Conservation (phyloP, 2,888 invertebrate species). For the Rhabditoides inermis region DNA sequence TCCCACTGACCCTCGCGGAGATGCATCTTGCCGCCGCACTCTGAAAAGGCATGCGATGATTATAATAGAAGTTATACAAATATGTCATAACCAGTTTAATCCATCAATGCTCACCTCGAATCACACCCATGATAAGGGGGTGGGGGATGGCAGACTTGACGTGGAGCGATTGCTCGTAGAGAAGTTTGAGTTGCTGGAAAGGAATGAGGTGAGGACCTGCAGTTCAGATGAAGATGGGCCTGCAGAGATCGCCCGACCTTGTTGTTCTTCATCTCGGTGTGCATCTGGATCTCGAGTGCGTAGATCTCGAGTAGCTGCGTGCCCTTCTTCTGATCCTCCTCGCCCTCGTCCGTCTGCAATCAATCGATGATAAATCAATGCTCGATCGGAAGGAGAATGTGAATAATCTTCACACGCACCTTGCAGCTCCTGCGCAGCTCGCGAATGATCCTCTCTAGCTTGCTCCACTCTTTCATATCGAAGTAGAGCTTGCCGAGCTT, state of each 20-base stretch:
- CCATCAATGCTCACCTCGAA: slow-evolving; percentile 75
- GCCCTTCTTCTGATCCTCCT: slow-evolving; percentile 55
- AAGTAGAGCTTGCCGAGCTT: slow-evolving; percentile 96
- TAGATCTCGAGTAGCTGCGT: slow-evolving; percentile 96
- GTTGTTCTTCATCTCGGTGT: slow-evolving; percentile 97
- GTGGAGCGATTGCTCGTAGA: slow-evolving; percentile 94
- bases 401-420: slow-evolving; percentile 56
- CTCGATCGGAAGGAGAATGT: not conserved
- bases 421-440: slow-evolving; percentile 94
- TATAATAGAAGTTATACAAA: too few relatives aligned
- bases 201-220: not conserved
- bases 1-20: slow-evolving; percentile 95
- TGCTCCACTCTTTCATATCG: slow-evolving; percentile 85
- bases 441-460: slow-evolving; percentile 88
- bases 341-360: slow-evolving; percentile 42
- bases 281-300: slow-evolving; percentile 98
- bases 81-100: too few relatives aligned
- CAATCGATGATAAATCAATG: not conserved
- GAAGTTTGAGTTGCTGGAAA: slow-evolving; percentile 58
- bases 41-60: too few relatives aligned
- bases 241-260: slow-evolving; percentile 63
- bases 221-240: not conserved
- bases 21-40: slow-evolving; percentile 99
- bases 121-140: slow-evolving; percentile 98
- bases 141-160: slow-evolving; percentile 99